phyloP scores from a whole-genome alignment of 2,113 vertebrate genomes.

The Nycticebus coucang region DNA sequence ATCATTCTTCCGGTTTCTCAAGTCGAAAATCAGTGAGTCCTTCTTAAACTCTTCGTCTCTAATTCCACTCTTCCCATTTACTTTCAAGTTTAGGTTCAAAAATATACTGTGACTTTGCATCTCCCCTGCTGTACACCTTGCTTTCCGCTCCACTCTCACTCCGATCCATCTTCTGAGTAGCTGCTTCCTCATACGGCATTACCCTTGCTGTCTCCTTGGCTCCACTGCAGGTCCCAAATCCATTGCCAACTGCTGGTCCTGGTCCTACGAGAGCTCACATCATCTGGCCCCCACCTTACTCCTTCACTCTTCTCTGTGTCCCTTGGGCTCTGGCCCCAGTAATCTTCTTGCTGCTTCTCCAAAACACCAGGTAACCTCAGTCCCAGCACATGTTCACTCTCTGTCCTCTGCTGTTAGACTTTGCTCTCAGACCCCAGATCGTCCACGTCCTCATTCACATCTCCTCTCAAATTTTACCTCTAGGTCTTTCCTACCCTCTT shows the following conservation, averaged over 20 bases:
- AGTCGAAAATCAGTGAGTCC: neutral
- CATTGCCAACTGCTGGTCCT: neutral
- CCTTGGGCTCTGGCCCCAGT: neutral
- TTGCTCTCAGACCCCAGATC: neutral
- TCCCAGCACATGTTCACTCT: neutral
- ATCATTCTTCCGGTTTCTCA: neutral
- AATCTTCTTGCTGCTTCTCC: neutral
- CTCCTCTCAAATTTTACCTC: neutral
- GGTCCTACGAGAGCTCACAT: rapidly evolving
- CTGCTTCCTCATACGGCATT: neutral
- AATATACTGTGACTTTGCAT: neutral
- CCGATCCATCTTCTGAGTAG: neutral
- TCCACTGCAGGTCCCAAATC: neutral
- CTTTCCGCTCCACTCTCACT: neutral
- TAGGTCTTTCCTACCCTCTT: neutral
- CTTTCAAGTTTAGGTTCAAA: neutral
- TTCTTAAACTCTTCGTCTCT: neutral
- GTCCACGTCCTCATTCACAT: neutral
- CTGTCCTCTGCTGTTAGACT: neutral
- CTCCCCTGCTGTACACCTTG: neutral
- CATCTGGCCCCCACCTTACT: rapidly evolving
- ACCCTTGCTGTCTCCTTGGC: neutral
- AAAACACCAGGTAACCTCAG: neutral
- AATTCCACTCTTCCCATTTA: neutral
- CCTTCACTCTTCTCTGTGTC: neutral